Evolutionary conservation across 1,140 invertebrate species (phyloP), one percentile per base, ranked within the genome.

Genomic region (Nylanderia fulva): DNA sequence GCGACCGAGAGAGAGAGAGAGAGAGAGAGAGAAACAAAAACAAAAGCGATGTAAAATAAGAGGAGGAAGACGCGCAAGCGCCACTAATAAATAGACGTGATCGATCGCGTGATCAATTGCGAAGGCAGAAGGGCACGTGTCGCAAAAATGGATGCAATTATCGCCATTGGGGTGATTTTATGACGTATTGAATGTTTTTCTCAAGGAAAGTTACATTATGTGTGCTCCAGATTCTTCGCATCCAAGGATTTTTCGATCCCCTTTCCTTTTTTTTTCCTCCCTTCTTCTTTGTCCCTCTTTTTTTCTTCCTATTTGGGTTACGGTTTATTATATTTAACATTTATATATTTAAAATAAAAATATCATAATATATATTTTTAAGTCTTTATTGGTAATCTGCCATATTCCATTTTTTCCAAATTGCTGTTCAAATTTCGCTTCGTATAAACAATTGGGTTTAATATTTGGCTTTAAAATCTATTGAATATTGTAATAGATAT

Each of bases 1-100:
- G 72, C 24, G 39, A 13, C 42, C 5, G 15, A 56, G 45, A 13
- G 42, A 9, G 45, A 48, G 45, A 48, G 13, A 45, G 5, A 5
- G 5, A 5, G 21, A 56, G 48, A 27, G 63, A 54, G 21, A 60
- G 29, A 61, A 42, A 69, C 24, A 85, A 61, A 64, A 58, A 76
- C 18, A 68, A 76, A 54, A 27, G 33, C n/a, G 64, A 66, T 71
- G 45, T 61, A 58, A 86, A 66, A 71, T 60, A 29, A 52, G 13
- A 33, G 15, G 15, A 24, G 36, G 52, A 63, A 33, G 33, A 29
- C 7, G 21, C 7, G 21, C 29, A 58, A 36, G 42, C 24, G 42
- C 3, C 29, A 18, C 39, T 79, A 42, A 77, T 85, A 79, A 79
- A 76, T 84, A 63, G 29, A 45, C 29, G 58, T 63, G 56, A 64